Base-by-base conservation (phyloP, 2,797 vertebrate genomes). In the Sebastes melanostomus region DNA sequence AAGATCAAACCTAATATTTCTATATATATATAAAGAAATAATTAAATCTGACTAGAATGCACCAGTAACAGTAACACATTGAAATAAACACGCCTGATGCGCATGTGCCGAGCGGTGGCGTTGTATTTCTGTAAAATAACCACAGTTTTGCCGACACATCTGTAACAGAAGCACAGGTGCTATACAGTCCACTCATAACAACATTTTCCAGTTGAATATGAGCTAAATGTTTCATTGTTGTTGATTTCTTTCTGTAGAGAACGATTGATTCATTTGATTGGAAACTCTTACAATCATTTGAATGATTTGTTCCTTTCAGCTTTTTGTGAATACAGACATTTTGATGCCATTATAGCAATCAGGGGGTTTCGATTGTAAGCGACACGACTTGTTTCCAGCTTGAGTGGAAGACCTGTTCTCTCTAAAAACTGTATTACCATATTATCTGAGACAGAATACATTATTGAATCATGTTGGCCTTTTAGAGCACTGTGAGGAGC, bases 291-390 rank as follows among this genome's bases (percentile, higher is more conserved):
- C n/a, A 74, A 18, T 73, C n/a, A 71, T 70, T 62, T 29, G 27
- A 69, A 0, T 76, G 4, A 74, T 75, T 36, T 42, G 61, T 65
- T 70, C n/a, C 7, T 29, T 80, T 74, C 25, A 36, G 34, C 11
- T 46, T 83, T 61, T 59, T 29, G 34, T 14, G 71, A 73, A 71
- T 34, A 4, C 6, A 54, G 22, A 61, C 38, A 67, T 81, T 66
- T 55, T 36, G 42, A 66, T 8, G 8, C 34, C 29, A 68, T 74
- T 63, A 32, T 3, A 13, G n/a, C 18, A 84, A 75, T 75, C 63
- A 56, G 63, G 3, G 38, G 18, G 18, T 56, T 56, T 69, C 29
- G 22, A 58, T 20, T 56, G 9, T 14, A 38, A 38, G 52, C 11
- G 2, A 29, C 27, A 11, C 8, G 6, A 59, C 29, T 18, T 18